Evolutionary conservation across 2,888 invertebrate genomes (phyloP), one percentile per base, ranked within the genome.

Genomic region (Cataglyphis albicans): DNA sequence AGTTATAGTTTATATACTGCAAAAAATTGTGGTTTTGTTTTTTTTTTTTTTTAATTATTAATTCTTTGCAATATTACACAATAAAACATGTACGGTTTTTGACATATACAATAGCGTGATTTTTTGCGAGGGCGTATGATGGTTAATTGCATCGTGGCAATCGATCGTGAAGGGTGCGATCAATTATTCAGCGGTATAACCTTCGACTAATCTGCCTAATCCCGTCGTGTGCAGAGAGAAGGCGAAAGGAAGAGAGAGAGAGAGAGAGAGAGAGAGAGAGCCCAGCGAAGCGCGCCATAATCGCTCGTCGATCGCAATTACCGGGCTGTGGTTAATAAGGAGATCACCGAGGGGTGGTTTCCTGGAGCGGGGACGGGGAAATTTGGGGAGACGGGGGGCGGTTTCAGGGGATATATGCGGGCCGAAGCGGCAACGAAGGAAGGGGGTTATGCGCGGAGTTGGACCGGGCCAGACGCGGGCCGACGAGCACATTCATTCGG

Each of bases 271-370:
- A 81, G 84, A 83, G 83, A 86, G 91, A 91, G 90, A 88, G 91
- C 87, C 88, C 93, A 93, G 88, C 91, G 93, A 93, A 90, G 93
- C 93, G 93, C 92, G 87, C 90, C 90, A 91, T 94, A 94, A 94
- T 94, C 93, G 93, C 88, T 90, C 91, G 91, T 89, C 91, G 91
- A 92, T 92, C 92, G 93, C 94, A 94, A 94, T 94, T 94, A 94
- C 92, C 93, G 93, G 91, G 91, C 88, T 93, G 94, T 91, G 94
- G 94, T 94, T 94, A 94, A 94, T 94, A 94, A 94, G 94, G 93
- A 94, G 94, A 94, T 94, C 93, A 93, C 90, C 84, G 88, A 88
- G 90, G 90, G 92, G 89, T 83, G 90, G 82, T 88, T 85, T 84
- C 86, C 87, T 85, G 85, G 64, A 41, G 35, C 72, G 68, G 48